A percentile compares a stretch with the other conserved stretches of the same genome.
Conservation (phyloP, 2,113 vertebrate species). For the Bufo gargarizans region DNA sequence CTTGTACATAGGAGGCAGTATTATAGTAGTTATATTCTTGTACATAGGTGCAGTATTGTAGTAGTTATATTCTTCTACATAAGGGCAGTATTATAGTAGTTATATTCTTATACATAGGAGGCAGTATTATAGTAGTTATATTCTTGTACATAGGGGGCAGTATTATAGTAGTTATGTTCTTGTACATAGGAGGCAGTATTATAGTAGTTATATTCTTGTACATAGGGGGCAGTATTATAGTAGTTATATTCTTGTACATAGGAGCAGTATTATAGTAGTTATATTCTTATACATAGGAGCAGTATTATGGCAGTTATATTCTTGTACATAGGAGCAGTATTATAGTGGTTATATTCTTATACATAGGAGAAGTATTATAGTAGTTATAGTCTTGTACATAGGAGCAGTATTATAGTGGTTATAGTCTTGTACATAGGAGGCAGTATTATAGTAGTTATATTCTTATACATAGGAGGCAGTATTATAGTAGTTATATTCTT, state of each 20-base stretch:
- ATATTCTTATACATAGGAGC: background rate
- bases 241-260: conserved; percentile 8
- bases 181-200: conserved; percentile 1
- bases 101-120: background rate
- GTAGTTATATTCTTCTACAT: conserved; percentile 1
- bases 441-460: background rate
- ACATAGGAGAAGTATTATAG: background rate
- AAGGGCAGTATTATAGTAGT: conserved; percentile 14
- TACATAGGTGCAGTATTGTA: conserved; percentile 10
- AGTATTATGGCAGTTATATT: background rate
- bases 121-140: conserved; percentile 10
- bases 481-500: conserved; percentile 1
- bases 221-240: background rate
- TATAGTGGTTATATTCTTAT: background rate
- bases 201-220: conserved; percentile 11
- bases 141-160: background rate
- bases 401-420: background rate
- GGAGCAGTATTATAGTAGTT: conserved; percentile 10
- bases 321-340: background rate
- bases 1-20: conserved; percentile 1
- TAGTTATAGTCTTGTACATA: too few relatives aligned
- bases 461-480: background rate
- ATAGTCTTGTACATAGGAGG: background rate
- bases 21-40: conserved; percentile 20
- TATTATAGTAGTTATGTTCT: background rate